These are phyloP conservation scores for Odontamblyopus rebecca DNA, from an alignment of 2,797 vertebrate genomes.

Conservation along the genomic window DNA sequence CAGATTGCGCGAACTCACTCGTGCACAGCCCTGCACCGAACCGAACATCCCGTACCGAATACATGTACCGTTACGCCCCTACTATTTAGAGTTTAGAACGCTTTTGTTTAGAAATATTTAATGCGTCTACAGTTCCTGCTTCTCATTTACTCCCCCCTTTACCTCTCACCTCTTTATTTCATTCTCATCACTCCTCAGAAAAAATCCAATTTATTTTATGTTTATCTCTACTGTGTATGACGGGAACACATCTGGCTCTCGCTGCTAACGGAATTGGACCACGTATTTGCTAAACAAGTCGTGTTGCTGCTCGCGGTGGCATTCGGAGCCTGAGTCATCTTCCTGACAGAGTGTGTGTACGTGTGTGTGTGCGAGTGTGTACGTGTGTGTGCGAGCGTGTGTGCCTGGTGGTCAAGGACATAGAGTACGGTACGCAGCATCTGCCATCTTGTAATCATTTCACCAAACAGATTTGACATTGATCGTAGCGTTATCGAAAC, in stretches of 20 bases:
- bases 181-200: slow-evolving; percentile 4
- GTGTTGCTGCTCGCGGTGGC: neutral
- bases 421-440: slow-evolving; percentile 4
- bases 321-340: neutral
- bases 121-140: neutral
- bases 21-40: too few relatives aligned
- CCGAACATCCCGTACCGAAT: too few relatives aligned
- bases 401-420: slow-evolving; percentile 11
- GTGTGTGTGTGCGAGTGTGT: neutral
- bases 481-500: neutral
- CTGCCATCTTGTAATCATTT: slow-evolving; percentile 24
- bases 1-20: too few relatives aligned
- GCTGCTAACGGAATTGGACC: neutral
- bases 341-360: neutral
- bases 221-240: neutral
- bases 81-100: too few relatives aligned
- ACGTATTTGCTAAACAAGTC: slow-evolving; percentile 7
- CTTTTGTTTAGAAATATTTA: too few relatives aligned
- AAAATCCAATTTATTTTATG: neutral
- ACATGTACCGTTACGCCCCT: too few relatives aligned
- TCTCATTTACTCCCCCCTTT: slow-evolving; percentile 4
- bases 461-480: slow-evolving; percentile 12
- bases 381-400: neutral
- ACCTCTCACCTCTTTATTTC: neutral
- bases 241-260: neutral